Evolutionary conservation across 2,113 vertebrate species (phyloP).

Genomic region (Dipodomys stephensi): DNA sequence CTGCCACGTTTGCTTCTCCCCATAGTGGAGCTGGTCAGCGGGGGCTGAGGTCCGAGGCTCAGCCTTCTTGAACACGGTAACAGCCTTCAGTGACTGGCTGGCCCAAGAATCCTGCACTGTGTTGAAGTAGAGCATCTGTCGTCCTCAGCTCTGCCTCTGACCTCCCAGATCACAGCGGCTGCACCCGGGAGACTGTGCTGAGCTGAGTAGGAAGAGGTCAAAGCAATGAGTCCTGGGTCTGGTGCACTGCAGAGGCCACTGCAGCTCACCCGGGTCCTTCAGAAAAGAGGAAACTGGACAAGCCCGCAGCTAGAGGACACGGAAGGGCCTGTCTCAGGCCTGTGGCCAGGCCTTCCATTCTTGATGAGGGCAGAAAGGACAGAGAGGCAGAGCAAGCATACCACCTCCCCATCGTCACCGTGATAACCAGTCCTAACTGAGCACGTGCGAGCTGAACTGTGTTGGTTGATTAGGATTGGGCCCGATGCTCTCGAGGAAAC

Average conservation of each 20-base stretch:
- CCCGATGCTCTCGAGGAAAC: background rate
- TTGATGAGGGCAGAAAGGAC: background rate
- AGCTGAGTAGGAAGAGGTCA: background rate
- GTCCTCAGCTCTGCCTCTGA: background rate
- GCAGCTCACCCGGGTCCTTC: background rate
- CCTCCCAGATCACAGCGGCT: background rate
- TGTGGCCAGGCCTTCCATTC: background rate
- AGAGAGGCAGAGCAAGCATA: background rate
- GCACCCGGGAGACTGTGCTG: background rate
- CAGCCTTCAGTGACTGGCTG: background rate
- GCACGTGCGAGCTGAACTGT: background rate
- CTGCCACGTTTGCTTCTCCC: background rate
- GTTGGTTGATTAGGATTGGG: fast-evolving
- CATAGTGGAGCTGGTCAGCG: background rate
- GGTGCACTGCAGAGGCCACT: fast-evolving
- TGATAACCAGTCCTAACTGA: background rate
- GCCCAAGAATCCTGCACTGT: background rate
- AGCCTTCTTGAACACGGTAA: fast-evolving
- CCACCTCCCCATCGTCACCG: fast-evolving
- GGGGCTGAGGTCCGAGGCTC: background rate
- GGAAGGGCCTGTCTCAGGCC: background rate
- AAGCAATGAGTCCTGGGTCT: background rate
- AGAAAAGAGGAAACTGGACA: background rate
- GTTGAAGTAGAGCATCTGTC: background rate
- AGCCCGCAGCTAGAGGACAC: background rate